Evolutionary conservation across 2,888 invertebrate species (phyloP).

Genomic region (Yponomeuta evonymella): DNA sequence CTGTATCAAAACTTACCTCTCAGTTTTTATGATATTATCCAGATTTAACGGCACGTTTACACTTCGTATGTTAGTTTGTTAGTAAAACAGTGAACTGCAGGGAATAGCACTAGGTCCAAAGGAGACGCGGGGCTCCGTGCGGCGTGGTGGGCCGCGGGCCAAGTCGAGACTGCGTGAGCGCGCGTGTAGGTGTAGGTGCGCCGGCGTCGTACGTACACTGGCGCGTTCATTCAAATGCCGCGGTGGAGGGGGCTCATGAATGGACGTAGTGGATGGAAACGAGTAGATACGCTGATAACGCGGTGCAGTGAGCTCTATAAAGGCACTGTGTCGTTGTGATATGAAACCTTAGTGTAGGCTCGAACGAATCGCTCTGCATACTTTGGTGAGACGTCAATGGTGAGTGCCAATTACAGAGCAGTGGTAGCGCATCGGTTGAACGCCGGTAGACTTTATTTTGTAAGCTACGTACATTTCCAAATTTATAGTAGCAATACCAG

Average conservation of each 20-base stretch:
- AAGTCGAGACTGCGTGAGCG: conserved; percentile 40
- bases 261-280: conserved; percentile 70
- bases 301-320: conserved; percentile 52
- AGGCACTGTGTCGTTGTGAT: conserved; percentile 17
- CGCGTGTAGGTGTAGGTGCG: conserved; percentile 49
- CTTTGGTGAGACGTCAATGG: neutral
- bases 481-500: neutral
- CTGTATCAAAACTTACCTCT: conserved; percentile 53
- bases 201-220: conserved; percentile 54
- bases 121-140: conserved; percentile 29
- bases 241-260: conserved; percentile 66
- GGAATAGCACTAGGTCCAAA: conserved; percentile 50
- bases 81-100: conserved; percentile 53
- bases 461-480: neutral
- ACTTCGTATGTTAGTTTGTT: conserved; percentile 28
- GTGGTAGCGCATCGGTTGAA: too few species aligned
- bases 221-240: conserved; percentile 54
- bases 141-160: conserved; percentile 8
- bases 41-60: conserved; percentile 59
- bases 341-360: neutral
- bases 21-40: conserved; percentile 69
- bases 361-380: neutral
- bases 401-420: too few species aligned
- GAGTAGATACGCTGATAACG: conserved; percentile 68
- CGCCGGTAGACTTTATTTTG: too few species aligned